phyloP scores from a whole-genome alignment of 2,797 vertebrate species.

The Chromobotia macracanthus region DNA sequence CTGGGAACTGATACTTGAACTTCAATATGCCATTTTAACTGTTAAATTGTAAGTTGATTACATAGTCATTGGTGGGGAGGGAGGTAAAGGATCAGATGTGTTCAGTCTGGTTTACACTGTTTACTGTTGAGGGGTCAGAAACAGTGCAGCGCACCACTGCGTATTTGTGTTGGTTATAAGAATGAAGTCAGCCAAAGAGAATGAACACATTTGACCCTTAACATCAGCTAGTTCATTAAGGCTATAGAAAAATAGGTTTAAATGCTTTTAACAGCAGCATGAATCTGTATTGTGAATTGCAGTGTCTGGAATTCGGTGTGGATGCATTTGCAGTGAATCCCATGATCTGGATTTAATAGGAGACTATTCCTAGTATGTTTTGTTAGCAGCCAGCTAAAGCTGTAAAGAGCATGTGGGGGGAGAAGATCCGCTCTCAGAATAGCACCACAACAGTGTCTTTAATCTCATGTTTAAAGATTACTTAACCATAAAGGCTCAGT shows the following conservation, averaged over 20 bases:
- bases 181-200: no score
- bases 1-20: no score
- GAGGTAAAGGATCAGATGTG: constrained; percentile 13
- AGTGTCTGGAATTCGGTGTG: neutral
- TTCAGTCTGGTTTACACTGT: constrained; percentile 17
- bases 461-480: constrained; percentile 57
- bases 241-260: neutral
- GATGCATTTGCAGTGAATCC: neutral
- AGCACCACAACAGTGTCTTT: constrained; percentile 45
- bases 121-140: no score
- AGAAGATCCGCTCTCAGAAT: constrained; percentile 37
- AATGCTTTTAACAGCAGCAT: neutral
- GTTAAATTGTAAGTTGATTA: no score
- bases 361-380: constrained; percentile 13
- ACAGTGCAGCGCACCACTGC: no score
- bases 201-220: neutral
- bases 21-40: no score
- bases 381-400: constrained; percentile 25
- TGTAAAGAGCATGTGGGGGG: constrained; percentile 5
- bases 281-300: neutral
- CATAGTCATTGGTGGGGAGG: no score
- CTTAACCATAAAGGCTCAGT: constrained; percentile 47
- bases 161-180: neutral
- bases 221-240: neutral
- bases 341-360: neutral